phyloP scores from a whole-genome alignment of 1,140 invertebrate species.

The Bathynomus jamesi region DNA sequence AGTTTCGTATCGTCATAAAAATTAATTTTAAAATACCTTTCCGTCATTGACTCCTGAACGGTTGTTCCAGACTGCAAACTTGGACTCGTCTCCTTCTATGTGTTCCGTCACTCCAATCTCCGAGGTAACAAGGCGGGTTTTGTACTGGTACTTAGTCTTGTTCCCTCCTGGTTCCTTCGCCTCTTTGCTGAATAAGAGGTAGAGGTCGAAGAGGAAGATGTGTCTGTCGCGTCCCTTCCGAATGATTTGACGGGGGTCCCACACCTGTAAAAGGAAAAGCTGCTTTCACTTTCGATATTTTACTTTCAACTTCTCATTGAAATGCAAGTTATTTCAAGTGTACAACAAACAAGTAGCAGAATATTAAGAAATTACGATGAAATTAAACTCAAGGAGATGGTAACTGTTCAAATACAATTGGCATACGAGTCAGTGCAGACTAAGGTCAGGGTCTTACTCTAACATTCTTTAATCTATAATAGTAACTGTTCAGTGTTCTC shows the following conservation, averaged over 20 bases:
- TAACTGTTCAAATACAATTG: too few relatives aligned
- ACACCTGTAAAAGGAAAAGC: slow-evolving; percentile 58
- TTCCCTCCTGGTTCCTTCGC: slow-evolving; percentile 83
- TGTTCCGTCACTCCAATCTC: slow-evolving; percentile 96
- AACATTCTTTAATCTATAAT: too few relatives aligned
- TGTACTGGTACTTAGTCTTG: slow-evolving; percentile 89
- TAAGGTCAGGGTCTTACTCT: too few relatives aligned
- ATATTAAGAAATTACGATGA: too few relatives aligned
- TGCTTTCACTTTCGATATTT: neutral
- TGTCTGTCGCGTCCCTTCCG: slow-evolving; percentile 90
- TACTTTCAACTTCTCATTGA: too few relatives aligned
- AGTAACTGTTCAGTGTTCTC: too few relatives aligned
- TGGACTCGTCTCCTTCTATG: slow-evolving; percentile 96
- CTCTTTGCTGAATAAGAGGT: slow-evolving; percentile 94
- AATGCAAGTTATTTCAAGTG: too few relatives aligned
- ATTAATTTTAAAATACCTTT: slow-evolving; percentile 54
- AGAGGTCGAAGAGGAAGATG: slow-evolving; percentile 97
- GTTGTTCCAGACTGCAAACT: slow-evolving; percentile 97
- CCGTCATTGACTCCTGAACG: slow-evolving; percentile 86
- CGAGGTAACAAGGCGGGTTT: slow-evolving; percentile 91
- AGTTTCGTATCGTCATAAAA: too few relatives aligned
- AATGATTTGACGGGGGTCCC: slow-evolving; percentile 94
- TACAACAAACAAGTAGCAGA: too few relatives aligned
- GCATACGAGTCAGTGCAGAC: too few relatives aligned
- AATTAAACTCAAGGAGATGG: too few relatives aligned